Conservation (phyloP, 2,797 vertebrate species). For the Jordanella pulchra region DNA sequence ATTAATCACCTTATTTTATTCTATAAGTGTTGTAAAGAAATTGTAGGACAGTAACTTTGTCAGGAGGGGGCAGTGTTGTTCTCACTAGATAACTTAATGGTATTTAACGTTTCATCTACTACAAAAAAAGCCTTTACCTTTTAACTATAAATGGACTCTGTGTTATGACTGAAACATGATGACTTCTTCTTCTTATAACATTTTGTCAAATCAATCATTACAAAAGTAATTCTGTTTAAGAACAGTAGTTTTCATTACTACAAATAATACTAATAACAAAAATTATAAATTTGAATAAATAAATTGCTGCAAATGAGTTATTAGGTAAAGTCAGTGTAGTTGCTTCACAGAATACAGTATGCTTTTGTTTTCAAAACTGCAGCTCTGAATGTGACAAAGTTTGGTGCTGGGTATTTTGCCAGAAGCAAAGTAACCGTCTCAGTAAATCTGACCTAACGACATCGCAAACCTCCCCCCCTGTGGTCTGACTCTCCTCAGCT, state of each 20-base stretch:
- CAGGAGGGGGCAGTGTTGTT: conserved; percentile 71
- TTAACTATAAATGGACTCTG: neutral
- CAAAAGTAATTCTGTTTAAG: neutral
- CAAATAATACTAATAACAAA: neutral
- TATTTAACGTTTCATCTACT: neutral
- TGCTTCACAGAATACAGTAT: neutral
- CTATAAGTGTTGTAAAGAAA: neutral
- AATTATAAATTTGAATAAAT: neutral
- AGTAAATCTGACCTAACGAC: conserved; percentile 22
- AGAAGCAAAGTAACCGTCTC: neutral
- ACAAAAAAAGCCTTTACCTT: neutral
- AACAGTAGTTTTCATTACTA: neutral
- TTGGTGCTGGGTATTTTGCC: conserved; percentile 5
- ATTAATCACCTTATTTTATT: no score
- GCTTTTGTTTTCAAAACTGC: neutral
- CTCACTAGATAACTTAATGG: conserved; percentile 25
- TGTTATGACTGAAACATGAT: neutral
- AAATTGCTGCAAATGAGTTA: neutral
- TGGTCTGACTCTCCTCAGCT: conserved; percentile 33
- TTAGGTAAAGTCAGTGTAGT: neutral
- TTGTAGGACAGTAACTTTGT: conserved; percentile 42
- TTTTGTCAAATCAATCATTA: neutral
- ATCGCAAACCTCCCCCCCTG: conserved; percentile 26
- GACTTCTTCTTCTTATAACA: neutral
- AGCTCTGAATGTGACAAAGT: neutral